Evolutionary conservation across 2,888 invertebrate species (phyloP).

Genomic region (Caenorhabditis sp.): DNA sequence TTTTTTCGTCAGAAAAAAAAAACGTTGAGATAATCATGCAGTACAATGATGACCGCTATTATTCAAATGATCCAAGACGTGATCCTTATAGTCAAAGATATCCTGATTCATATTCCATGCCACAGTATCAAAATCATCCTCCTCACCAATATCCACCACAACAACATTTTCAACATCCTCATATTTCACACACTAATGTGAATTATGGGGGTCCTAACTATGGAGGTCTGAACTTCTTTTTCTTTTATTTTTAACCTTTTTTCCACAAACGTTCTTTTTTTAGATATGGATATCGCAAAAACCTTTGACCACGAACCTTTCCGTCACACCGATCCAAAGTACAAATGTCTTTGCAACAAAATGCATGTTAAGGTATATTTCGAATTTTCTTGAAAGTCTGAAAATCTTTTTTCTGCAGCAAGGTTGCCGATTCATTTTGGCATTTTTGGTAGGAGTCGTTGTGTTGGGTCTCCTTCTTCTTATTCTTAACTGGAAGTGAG

Average conservation of each 20-base stretch:
- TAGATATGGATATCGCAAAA: slow-evolving; percentile 52
- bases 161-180: slow-evolving; percentile 23
- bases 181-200: slow-evolving; percentile 28
- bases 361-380: slow-evolving; percentile 40
- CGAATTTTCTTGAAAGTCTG: too few species aligned
- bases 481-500: slow-evolving; percentile 38
- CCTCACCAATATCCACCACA: background rate
- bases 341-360: slow-evolving; percentile 47
- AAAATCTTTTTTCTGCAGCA: slow-evolving; percentile 7
- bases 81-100: background rate
- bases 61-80: background rate
- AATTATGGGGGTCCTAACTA: slow-evolving; percentile 23
- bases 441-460: slow-evolving; percentile 24
- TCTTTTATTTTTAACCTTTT: background rate
- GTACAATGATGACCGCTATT: slow-evolving; percentile 4
- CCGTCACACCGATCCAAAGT: slow-evolving; percentile 48
- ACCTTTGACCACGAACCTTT: slow-evolving; percentile 54
- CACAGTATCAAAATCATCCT: background rate
- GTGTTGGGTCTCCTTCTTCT: slow-evolving; percentile 21
- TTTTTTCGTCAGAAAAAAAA: background rate
- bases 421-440: slow-evolving; percentile 38
- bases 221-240: slow-evolving; percentile 10
- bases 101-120: background rate
- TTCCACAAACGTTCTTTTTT: slow-evolving; percentile 3
- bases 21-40: too few species aligned